These are phyloP conservation scores for Brachyalestes nurse DNA, from an alignment of 2,797 vertebrate species.

Conservation along the genomic window DNA sequence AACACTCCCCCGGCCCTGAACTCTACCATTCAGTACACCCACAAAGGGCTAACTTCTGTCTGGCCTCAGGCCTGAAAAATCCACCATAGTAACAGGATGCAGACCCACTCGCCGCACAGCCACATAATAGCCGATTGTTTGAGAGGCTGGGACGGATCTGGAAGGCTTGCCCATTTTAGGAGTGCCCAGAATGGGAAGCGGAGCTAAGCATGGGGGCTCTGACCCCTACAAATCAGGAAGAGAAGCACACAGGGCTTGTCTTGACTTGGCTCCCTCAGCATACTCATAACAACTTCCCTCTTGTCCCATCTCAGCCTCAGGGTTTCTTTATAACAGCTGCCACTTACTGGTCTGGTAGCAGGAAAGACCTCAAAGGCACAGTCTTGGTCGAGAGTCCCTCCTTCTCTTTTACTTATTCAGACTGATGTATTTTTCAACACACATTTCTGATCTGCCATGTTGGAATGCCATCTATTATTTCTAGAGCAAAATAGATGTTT, in stretches of 20 bases:
- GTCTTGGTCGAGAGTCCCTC: neutral
- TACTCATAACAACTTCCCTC: conserved; percentile 67
- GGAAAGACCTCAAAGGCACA: neutral
- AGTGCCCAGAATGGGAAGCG: conserved; percentile 69
- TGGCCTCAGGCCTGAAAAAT: conserved; percentile 79
- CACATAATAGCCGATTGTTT: conserved; percentile 79
- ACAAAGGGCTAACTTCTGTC: conserved; percentile 81
- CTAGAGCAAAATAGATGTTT: neutral
- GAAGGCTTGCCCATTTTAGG: conserved; percentile 81
- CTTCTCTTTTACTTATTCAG: too few relatives aligned
- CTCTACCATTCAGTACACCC: conserved; percentile 72
- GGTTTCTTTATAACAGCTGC: conserved; percentile 35
- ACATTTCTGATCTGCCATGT: too few relatives aligned
- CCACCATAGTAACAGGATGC: conserved; percentile 79
- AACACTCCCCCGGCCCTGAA: conserved; percentile 69
- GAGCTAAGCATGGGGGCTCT: conserved; percentile 66
- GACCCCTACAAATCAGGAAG: conserved; percentile 57
- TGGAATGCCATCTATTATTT: neutral
- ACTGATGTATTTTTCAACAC: too few relatives aligned
- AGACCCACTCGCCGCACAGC: conserved; percentile 72
- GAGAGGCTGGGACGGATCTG: conserved; percentile 69
- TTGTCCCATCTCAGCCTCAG: conserved; percentile 58
- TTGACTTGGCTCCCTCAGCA: conserved; percentile 68
- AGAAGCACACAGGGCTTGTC: conserved; percentile 64
- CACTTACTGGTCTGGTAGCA: conserved; percentile 17